Percentiles rank a stretch among this genome's conserved stretches.
phyloP scores from a whole-genome alignment of 1,140 invertebrate genomes.

The Ceratina australensis region DNA sequence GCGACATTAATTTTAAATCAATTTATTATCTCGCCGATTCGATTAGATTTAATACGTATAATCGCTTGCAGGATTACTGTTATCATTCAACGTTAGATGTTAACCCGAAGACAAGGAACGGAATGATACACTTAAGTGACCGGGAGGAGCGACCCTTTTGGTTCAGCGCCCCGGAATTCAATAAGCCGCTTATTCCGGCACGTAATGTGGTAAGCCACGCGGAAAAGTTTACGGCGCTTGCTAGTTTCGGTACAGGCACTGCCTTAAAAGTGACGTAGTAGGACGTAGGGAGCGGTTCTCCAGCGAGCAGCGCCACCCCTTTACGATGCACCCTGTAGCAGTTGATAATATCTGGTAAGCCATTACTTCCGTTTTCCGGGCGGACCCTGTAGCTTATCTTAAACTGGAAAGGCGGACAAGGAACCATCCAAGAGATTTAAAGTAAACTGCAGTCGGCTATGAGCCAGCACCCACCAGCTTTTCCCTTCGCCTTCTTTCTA shows the following conservation, averaged over 20 bases:
- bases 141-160: constrained; percentile 48
- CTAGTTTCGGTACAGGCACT: constrained; percentile 59
- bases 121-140: constrained; percentile 24
- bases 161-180: constrained; percentile 56
- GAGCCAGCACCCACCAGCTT: constrained; percentile 34
- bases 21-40: background rate
- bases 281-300: constrained; percentile 54
- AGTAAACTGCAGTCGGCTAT: constrained; percentile 65
- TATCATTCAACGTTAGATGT: no score
- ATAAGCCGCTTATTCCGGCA: constrained; percentile 62
- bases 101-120: background rate
- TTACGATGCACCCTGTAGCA: constrained; percentile 56
- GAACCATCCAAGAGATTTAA: constrained; percentile 67
- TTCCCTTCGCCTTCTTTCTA: constrained; percentile 10
- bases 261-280: constrained; percentile 62
- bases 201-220: constrained; percentile 62
- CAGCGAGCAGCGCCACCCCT: constrained; percentile 43
- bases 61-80: no score
- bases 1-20: background rate
- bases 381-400: constrained; percentile 66
- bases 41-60: no score
- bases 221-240: constrained; percentile 61
- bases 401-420: constrained; percentile 65
- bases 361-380: constrained; percentile 68
- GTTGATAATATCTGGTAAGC: constrained; percentile 69